Percentiles rank a stretch among this genome's conserved stretches.
phyloP scores from a whole-genome alignment of 2,797 vertebrate species.

The Dicrostonyx torquatus region DNA sequence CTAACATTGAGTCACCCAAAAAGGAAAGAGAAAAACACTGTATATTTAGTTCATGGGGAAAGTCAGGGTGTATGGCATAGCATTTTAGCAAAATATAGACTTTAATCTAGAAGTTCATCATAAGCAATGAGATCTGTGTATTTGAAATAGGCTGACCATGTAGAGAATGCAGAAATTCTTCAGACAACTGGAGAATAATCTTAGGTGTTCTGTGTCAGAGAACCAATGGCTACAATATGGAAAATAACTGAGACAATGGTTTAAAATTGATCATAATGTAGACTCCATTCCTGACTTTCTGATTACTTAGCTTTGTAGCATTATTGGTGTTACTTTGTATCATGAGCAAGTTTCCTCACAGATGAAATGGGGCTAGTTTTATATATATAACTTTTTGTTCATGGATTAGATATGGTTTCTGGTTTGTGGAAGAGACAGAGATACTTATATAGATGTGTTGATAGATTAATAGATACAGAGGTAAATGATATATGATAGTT shows the following conservation, averaged over 20 bases:
- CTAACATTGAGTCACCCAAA: neutral
- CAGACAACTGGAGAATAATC: neutral
- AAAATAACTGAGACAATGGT: neutral
- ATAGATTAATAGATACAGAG: neutral
- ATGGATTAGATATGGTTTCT: neutral
- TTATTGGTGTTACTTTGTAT: neutral
- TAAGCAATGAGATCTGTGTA: neutral
- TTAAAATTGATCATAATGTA: neutral
- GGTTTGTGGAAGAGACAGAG: neutral
- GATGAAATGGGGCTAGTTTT: neutral
- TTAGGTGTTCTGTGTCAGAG: neutral
- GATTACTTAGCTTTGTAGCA: neutral
- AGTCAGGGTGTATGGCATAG: neutral
- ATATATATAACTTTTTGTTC: neutral
- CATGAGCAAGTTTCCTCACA: neutral
- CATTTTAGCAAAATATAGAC: neutral
- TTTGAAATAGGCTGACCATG: neutral
- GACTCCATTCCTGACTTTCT: neutral
- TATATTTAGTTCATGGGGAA: neutral
- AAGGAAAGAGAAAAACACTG: neutral
- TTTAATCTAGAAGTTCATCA: neutral
- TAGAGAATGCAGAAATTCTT: neutral
- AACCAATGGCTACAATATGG: neutral
- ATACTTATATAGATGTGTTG: neutral
- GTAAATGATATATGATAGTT: neutral